A percentile compares a stretch with the other conserved stretches of the same genome.
Conservation (phyloP, 2,113 vertebrate species). For the Bostrychus sinensis region DNA sequence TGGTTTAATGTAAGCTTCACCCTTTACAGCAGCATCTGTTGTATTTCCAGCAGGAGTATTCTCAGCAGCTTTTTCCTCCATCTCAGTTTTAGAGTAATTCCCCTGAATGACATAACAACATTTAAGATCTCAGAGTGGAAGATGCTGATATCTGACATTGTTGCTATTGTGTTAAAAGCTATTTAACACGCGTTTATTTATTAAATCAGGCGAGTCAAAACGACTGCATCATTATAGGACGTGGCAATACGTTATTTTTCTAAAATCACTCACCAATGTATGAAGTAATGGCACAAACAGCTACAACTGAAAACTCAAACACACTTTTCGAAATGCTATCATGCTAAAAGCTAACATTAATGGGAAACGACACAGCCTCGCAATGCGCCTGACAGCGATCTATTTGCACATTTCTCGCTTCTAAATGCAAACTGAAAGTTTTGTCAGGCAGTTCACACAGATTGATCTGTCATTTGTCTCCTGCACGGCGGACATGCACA, state of each 20-base stretch:
- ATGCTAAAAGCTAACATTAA: constrained; percentile 34
- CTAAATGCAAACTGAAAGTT: neutral
- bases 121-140: neutral
- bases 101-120: neutral
- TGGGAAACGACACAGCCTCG: neutral
- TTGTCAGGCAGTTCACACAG: neutral
- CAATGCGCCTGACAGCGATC: too few relatives aligned
- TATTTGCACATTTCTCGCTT: neutral
- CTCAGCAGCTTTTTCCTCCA: constrained; percentile 61
- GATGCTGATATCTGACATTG: too few relatives aligned
- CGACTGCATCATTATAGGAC: too few relatives aligned
- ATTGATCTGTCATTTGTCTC: neutral
- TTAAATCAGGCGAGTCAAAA: too few relatives aligned
- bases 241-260: neutral
- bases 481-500: neutral
- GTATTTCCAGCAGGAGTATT: constrained; percentile 2
- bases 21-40: constrained; percentile 47
- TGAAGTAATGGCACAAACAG: neutral
- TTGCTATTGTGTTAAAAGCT: too few relatives aligned
- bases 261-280: neutral
- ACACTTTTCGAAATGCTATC: constrained; percentile 1
- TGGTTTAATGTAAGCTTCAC: constrained; percentile 72
- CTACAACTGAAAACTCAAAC: neutral
- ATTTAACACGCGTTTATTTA: too few relatives aligned
- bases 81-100: constrained; percentile 15